Evolutionary conservation across 1,140 invertebrate species (phyloP), one percentile per base, ranked within the genome.

Genomic region (Helicoverpa armigera): DNA sequence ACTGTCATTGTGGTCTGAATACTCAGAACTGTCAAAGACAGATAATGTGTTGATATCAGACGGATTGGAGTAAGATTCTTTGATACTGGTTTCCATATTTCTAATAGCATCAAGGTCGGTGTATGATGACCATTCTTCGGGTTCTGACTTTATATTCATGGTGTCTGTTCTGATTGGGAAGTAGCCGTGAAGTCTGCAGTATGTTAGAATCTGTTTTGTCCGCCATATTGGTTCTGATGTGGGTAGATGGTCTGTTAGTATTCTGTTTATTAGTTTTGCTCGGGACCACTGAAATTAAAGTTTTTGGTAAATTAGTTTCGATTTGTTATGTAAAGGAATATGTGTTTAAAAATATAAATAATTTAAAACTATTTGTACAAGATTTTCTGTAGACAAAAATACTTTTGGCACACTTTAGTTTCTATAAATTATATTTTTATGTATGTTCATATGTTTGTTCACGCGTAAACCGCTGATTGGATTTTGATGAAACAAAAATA

Each of bases 221-320:
- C 93, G 79, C 94, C 95, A 95, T 61, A 95, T 84, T 65, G 85
- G 70, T 12, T 85, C 84, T 0, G 79, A 43, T 9, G 82, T 67
- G 3, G 54, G 75, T 50, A 90, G 85, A 16, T 87, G 83, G 9
- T 89, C 85, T 4, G 56, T 69, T 3, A 95, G 70, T 4, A 94
- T 83, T 83, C 86, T 89, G 81, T 95, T 91, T 65, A 95, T 94
- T 43, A 94, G 61, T 76, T 95, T 95, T n/a, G 94, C 94, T 87
- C 95, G 81, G 0, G 93, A 93, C 95, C 95, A 95, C 95, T 95
- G 91, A 0, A 63, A 82, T 69, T 50, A 23, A 54, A 10, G 43
- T 48, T 18, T 13, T 53, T 16, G 4, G 13, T 58, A 35, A 72
- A 14, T 54, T 72, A 23, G 3, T 72, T 43, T 43, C 5, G 35